Base-by-base conservation (phyloP, 2,888 invertebrate genomes). In the Mylabris sibirica region DNA sequence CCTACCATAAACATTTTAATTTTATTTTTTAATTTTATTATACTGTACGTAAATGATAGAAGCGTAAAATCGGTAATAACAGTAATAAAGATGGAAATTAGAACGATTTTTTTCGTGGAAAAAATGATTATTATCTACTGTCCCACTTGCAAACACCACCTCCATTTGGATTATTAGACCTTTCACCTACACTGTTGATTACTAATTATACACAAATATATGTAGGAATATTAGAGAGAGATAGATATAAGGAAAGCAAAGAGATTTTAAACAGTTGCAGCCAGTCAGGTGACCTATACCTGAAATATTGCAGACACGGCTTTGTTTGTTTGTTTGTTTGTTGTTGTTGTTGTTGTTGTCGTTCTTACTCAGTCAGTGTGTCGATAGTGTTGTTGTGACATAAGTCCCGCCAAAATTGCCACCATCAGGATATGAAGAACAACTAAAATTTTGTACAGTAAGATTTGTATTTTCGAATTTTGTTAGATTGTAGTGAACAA, bases 291-390 rank as follows among this genome's bases (percentile, higher is more conserved):
- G 38, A 22, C 24, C 30, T 38, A 62, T 62, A 35, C 62, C 38
- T 60, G 26, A n/a, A 34, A 17, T 44, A 49, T 49, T 49, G 49
- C 49, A 49, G 49, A 49, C 49, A 20, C 49, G 20, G 1, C n/a
- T 17, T n/a, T 20, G 49, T 49, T 8, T 49, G 49, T 30, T 30
- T 1, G 26, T 26, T 26, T 26, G 26, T 30, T 44, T 44, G 44
- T 44, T 59, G 59, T 60, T 26, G 17, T 34, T 44, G n/a, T 59
- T 24, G 6, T 26, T 24, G 30, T 30, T 79, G 38, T n/a, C n/a
- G n/a, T n/a, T n/a, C 14, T 83, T 80, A 82, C 76, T 83, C 82
- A 82, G 84, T 84, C 82, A 84, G 82, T 84, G 82, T 82, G 83
- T 82, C 84, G 82, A 78, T 77, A 75, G 78, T 77, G 63, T 59